Conservation (phyloP, 2,888 invertebrate genomes). For the Lymantria dispar region DNA sequence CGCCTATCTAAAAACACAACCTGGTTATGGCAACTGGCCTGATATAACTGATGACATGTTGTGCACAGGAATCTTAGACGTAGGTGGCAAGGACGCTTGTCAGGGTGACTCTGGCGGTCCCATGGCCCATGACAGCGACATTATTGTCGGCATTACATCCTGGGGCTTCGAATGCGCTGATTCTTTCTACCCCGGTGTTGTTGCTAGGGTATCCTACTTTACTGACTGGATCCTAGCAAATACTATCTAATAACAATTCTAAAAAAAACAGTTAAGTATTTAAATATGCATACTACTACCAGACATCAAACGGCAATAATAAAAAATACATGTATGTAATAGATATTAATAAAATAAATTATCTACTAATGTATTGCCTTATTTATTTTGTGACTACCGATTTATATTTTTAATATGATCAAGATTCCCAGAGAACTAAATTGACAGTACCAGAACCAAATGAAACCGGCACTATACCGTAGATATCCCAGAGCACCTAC, state of each 20-base stretch:
- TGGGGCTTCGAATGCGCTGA: constrained; percentile 41
- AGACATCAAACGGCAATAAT: no score
- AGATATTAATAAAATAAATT: no score
- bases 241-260: constrained; percentile 3
- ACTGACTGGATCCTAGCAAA: constrained; percentile 45
- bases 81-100: constrained; percentile 57
- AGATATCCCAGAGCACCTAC: no score
- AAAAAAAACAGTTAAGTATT: no score
- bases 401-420: no score
- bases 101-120: constrained; percentile 81
- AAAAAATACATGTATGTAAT: no score
- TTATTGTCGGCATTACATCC: constrained; percentile 49
- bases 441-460: no score
- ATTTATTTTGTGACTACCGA: no score
- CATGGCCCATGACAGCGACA: constrained; percentile 40
- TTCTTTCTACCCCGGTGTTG: constrained; percentile 43
- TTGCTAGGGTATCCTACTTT: constrained; percentile 37
- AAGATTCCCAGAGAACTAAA: no score
- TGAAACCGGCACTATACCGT: no score
- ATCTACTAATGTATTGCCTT: no score
- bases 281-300: no score
- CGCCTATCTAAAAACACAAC: constrained; percentile 27
- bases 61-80: constrained; percentile 45
- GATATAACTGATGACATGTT: constrained; percentile 39
- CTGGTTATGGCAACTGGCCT: constrained; percentile 26